Percentiles rank a stretch among this genome's conserved stretches.
Conservation (phyloP, 2,888 invertebrate species). For the Leptinotarsa haldemani region DNA sequence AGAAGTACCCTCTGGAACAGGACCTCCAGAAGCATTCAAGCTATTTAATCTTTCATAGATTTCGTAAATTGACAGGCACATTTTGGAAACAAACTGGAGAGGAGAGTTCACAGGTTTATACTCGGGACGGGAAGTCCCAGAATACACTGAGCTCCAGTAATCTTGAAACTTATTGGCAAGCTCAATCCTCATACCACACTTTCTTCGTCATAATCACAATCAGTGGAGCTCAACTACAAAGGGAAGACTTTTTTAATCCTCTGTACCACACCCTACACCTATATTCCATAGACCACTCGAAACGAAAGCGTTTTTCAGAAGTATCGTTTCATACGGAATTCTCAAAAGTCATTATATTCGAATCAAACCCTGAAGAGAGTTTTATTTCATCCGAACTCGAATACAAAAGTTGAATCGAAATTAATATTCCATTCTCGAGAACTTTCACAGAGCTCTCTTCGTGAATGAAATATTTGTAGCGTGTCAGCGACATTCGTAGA, state of each 20-base stretch:
- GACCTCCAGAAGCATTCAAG: no score
- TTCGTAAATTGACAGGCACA: no score
- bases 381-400: conserved; percentile 1
- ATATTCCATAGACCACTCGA: neutral
- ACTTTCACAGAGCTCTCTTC: neutral
- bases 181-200: no score
- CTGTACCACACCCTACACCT: neutral
- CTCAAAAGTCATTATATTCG: conserved; percentile 10
- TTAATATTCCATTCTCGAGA: conserved; percentile 7
- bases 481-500: conserved; percentile 6
- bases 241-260: neutral
- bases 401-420: neutral
- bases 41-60: no score
- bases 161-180: no score
- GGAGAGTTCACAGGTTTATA: no score
- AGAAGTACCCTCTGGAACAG: no score
- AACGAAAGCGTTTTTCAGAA: neutral
- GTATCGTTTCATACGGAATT: neutral
- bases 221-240: neutral
- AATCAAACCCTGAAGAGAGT: conserved; percentile 10
- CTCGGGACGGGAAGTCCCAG: no score
- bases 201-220: neutral
- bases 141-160: no score
- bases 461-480: conserved; percentile 15
- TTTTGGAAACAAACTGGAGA: no score